Percentiles rank a stretch among this genome's conserved stretches.
Evolutionary conservation across 2,113 vertebrate genomes (phyloP).

Genomic region (Macquaria australasica): DNA sequence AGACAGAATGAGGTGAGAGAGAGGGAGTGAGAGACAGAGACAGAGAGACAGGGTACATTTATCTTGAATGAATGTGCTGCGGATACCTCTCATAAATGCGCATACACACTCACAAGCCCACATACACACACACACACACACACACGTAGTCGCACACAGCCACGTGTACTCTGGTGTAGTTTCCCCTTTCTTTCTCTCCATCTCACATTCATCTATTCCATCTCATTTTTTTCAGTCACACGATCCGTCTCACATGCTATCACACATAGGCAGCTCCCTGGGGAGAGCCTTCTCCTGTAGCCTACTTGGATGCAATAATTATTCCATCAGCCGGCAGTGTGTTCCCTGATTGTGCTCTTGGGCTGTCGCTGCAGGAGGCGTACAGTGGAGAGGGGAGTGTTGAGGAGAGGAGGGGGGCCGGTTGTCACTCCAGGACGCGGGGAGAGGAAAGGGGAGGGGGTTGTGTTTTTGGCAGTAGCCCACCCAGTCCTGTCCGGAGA

Average conservation of each 20-base stretch:
- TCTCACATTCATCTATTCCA: constrained; percentile 76
- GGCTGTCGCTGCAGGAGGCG: constrained; percentile 85
- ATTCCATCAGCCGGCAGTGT: constrained; percentile 90
- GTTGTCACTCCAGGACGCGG: constrained; percentile 83
- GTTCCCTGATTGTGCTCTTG: constrained; percentile 89
- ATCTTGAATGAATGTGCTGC: constrained; percentile 61
- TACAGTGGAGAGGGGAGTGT: constrained; percentile 62
- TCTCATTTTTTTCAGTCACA: constrained; percentile 68
- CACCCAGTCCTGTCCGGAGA: constrained; percentile 68
- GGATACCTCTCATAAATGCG: constrained; percentile 58
- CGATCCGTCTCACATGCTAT: constrained; percentile 77
- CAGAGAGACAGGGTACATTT: constrained; percentile 37
- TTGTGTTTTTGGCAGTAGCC: constrained; percentile 68
- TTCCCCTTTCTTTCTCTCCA: constrained; percentile 60
- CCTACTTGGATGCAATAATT: constrained; percentile 89
- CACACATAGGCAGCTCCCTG: constrained; percentile 81
- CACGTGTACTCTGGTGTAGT: constrained; percentile 57
- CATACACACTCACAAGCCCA: constrained; percentile 37
- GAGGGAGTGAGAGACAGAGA: constrained; percentile 37
- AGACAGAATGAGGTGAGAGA: constrained; percentile 58
- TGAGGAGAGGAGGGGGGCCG: constrained; percentile 46
- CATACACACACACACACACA: constrained; percentile 27
- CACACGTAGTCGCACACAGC: constrained; percentile 33
- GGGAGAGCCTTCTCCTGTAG: constrained; percentile 81
- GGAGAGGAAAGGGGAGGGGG: constrained; percentile 21